phyloP scores from a whole-genome alignment of 2,797 vertebrate species.

The Antrozous pallidus region DNA sequence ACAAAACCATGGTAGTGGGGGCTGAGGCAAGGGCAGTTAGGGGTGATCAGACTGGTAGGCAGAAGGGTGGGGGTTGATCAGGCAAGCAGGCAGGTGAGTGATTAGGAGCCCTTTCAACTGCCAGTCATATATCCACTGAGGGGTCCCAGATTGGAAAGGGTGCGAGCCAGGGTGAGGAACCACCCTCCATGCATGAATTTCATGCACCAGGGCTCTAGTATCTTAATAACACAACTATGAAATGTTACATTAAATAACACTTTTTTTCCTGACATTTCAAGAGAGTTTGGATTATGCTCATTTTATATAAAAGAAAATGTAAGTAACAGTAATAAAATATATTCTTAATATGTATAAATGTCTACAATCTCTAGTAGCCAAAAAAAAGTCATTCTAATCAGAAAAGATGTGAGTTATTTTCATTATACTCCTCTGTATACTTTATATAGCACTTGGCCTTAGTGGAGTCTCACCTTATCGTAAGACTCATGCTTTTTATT shows the following conservation, averaged over 20 bases:
- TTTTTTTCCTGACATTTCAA: background rate
- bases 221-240: background rate
- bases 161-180: no score
- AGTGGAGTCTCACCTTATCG: background rate
- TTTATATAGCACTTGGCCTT: background rate
- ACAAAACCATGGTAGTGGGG: no score
- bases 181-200: no score
- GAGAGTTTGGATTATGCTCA: background rate
- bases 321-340: background rate
- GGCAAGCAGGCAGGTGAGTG: no score
- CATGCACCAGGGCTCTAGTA: background rate
- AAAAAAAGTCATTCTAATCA: background rate
- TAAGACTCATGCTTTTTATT: background rate
- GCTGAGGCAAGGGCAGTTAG: no score
- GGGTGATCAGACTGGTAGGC: no score
- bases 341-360: background rate
- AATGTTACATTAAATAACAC: background rate
- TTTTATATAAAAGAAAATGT: background rate
- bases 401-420: background rate
- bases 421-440: background rate
- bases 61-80: no score
- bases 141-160: no score
- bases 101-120: no score
- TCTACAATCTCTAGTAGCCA: background rate
- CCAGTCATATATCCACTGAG: no score